phyloP scores from a whole-genome alignment of 2,888 invertebrate genomes.

The Theretra japonica region DNA sequence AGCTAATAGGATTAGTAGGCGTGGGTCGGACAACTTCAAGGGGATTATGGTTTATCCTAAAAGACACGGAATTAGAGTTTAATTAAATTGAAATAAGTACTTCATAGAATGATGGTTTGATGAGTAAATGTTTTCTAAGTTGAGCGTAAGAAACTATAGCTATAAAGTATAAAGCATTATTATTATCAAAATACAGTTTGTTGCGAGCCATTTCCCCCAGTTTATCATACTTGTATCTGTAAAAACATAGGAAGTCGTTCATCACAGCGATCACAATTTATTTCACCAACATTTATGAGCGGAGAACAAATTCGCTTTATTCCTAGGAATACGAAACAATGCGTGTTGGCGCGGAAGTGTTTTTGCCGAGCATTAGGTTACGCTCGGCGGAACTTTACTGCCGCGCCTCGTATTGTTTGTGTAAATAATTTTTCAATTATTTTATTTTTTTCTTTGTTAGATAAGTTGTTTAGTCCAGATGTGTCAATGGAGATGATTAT shows the following conservation, averaged over 20 bases:
- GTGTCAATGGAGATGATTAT: no score
- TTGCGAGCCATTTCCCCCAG: no score
- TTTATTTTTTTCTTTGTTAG: background rate
- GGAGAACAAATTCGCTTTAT: conserved; percentile 3
- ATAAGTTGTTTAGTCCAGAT: no score
- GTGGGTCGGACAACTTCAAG: background rate
- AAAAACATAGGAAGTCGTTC: background rate
- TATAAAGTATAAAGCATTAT: no score
- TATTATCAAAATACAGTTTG: no score
- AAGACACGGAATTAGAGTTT: background rate
- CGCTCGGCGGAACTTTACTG: background rate
- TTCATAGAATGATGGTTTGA: background rate
- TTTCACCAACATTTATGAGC: background rate
- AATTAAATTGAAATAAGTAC: background rate
- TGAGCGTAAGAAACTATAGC: no score
- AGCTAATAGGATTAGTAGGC: background rate
- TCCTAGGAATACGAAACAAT: conserved; percentile 7
- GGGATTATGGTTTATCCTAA: background rate
- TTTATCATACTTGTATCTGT: background rate
- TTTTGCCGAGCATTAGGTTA: conserved; percentile 22
- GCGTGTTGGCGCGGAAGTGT: conserved; percentile 25
- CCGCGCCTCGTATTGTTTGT: conserved; percentile 5
- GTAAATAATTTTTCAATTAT: background rate
- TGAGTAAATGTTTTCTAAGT: background rate
- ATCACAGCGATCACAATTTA: background rate